These are phyloP conservation scores for Archilochus colubris DNA, from an alignment of 2,113 vertebrate genomes.

Conservation along the genomic window DNA sequence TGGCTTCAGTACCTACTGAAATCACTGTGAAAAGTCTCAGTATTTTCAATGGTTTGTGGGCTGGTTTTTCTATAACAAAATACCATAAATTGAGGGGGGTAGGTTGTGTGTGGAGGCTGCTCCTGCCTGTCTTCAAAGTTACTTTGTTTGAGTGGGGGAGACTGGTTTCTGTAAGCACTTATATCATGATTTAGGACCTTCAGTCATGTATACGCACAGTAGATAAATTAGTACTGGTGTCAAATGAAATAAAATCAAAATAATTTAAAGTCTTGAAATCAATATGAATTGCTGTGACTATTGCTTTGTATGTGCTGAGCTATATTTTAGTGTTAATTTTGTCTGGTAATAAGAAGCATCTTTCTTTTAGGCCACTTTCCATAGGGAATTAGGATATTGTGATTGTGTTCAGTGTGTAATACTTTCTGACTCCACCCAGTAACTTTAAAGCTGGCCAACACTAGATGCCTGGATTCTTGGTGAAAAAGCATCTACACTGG, in stretches of 20 bases:
- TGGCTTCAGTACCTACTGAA: not conserved
- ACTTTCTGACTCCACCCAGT: not conserved
- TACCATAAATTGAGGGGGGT: not conserved
- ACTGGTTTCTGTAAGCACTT: not conserved
- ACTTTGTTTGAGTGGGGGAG: not conserved
- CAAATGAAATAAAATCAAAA: not conserved
- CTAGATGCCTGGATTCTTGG: not conserved
- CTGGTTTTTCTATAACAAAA: not conserved
- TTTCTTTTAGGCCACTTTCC: not conserved
- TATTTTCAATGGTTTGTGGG: not conserved
- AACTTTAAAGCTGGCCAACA: not conserved
- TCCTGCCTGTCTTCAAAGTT: not conserved
- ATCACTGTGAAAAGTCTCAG: not conserved
- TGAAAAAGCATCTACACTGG: not conserved
- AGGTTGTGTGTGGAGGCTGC: not conserved
- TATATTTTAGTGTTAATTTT: not conserved
- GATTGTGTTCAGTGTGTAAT: not conserved
- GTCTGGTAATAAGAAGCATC: not conserved
- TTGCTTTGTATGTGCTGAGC: not conserved
- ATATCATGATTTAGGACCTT: not conserved
- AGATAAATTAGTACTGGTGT: not conserved
- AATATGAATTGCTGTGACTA: not conserved
- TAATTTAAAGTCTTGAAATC: not conserved
- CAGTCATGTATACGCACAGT: not conserved
- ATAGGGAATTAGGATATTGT: not conserved